These are phyloP conservation scores for Mantis religiosa DNA, from an alignment of 2,888 invertebrate genomes.

Conservation along the genomic window DNA sequence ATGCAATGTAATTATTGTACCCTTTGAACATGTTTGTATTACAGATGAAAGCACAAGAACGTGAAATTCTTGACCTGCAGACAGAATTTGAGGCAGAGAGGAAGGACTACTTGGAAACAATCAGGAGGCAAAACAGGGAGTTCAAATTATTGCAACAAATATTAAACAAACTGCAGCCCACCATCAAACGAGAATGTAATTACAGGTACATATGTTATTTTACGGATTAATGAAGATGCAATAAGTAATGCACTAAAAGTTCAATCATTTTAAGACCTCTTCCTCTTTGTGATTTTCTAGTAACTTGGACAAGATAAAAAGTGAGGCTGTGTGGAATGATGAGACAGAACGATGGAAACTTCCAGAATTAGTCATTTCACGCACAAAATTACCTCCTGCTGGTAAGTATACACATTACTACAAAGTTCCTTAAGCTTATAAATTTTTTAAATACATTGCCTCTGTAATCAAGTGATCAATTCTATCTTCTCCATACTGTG, in stretches of 20 bases:
- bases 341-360: slow-evolving; percentile 66
- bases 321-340: slow-evolving; percentile 69
- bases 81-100: slow-evolving; percentile 77
- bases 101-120: slow-evolving; percentile 78
- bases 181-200: slow-evolving; percentile 68
- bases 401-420: slow-evolving; percentile 40
- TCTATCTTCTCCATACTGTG: too few relatives aligned
- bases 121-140: slow-evolving; percentile 67
- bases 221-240: background rate
- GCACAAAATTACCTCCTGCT: slow-evolving; percentile 66
- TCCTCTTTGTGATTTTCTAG: slow-evolving; percentile 39
- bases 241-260: background rate
- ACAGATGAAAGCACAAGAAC: slow-evolving; percentile 57
- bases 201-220: slow-evolving; percentile 52
- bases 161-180: slow-evolving; percentile 62
- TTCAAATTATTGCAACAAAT: slow-evolving; percentile 62
- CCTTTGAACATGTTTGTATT: background rate
- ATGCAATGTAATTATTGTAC: too few relatives aligned
- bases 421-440: background rate
- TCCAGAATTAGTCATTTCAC: slow-evolving; percentile 60
- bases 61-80: slow-evolving; percentile 72
- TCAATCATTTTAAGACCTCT: background rate
- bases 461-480: too few relatives aligned
- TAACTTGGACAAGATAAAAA: slow-evolving; percentile 65
- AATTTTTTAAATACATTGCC: too few relatives aligned